Evolutionary conservation across 2,888 invertebrate genomes (phyloP), one percentile per base, ranked within the genome.

Genomic region (Parapristionchus giblindavisi): DNA sequence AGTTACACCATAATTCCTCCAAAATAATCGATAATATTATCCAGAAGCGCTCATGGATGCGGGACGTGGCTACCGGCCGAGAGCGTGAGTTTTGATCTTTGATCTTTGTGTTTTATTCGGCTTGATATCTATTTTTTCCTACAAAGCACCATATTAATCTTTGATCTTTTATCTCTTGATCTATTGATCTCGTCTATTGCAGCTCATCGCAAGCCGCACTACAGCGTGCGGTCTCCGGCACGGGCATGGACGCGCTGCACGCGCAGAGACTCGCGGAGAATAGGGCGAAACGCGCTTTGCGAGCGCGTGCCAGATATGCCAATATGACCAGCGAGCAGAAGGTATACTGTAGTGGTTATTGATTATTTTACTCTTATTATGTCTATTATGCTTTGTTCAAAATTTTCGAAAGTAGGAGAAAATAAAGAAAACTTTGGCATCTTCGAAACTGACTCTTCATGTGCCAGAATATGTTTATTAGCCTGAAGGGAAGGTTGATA

Each of bases 271-370:
- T 68, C 3, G 32, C 24, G 14, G 73, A 73, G 48, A 60, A 73
- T 17, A 40, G 61, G 11, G 61, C 61, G 61, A 60, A 38, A 27
- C 60, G 61, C 24, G 73, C 73, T 24, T 17, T 48, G 32, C 43
- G 73, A 24, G 52, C 54, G 8, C 32, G 73, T n/a, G 61, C 48
- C 24, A 54, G 73, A 48, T 73, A 73, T 29, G 60, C 60, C 6
- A 73, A 61, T 51, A 73, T 73, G 73, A 48, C 14, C 14, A 29
- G 14, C 24, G 61, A 61, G 1, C 60, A 60, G 48, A 73, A 73
- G 61, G 73, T 73, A 43, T 17, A 43, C 8, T 43, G 11, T 14
- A 43, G 8, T 43, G 43, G 24, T 17, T 54, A 54, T n/a, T 54
- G 56, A 54, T 43, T 17, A 14, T 43, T 43, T 43, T 43, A 14